phyloP scores from a whole-genome alignment of 2,888 invertebrate species.

The Drosophila parthenogenetica region DNA sequence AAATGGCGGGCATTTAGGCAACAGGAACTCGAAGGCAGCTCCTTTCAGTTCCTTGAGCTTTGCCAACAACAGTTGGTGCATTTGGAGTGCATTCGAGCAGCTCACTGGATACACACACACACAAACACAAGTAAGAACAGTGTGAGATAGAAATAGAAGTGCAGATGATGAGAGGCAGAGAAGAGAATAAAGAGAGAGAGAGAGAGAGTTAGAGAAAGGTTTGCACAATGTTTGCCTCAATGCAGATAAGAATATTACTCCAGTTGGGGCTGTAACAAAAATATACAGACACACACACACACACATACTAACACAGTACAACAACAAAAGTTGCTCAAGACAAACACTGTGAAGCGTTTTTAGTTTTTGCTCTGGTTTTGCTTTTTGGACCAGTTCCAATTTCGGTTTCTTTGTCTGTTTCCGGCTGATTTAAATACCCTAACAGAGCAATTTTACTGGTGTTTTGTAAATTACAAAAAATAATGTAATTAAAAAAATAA shows the following conservation, averaged over 20 bases:
- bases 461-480: neutral
- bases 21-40: constrained; percentile 30
- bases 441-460: neutral
- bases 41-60: constrained; percentile 40
- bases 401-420: constrained; percentile 13
- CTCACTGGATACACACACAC: constrained; percentile 36
- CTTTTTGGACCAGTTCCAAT: constrained; percentile 40
- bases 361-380: constrained; percentile 29
- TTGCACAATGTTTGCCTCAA: constrained; percentile 64
- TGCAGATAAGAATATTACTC: constrained; percentile 78
- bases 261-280: constrained; percentile 53
- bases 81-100: constrained; percentile 55
- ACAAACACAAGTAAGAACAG: neutral
- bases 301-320: constrained; percentile 12
- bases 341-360: constrained; percentile 56
- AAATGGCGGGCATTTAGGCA: constrained; percentile 77
- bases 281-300: constrained; percentile 20
- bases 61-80: constrained; percentile 64
- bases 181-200: constrained; percentile 16
- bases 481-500: neutral
- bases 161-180: constrained; percentile 3
- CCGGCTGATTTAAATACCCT: constrained; percentile 26
- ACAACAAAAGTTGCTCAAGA: constrained; percentile 49
- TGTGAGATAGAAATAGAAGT: too few species aligned
- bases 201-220: constrained; percentile 22